These are phyloP conservation scores for Megaceryle maxima DNA, from an alignment of 2,113 vertebrate genomes.

Conservation along the genomic window DNA sequence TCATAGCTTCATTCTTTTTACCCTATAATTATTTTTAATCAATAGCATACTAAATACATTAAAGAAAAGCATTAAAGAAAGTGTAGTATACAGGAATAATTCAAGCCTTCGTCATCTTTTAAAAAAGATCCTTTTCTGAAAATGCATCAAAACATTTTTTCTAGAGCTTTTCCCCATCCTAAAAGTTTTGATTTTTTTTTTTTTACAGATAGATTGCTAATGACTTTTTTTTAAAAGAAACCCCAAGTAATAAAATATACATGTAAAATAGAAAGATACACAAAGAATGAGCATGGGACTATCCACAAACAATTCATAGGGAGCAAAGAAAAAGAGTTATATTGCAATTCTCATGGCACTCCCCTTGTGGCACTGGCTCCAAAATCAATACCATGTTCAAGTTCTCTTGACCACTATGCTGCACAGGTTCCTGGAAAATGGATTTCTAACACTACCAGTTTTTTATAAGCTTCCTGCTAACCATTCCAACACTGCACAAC, in stretches of 20 bases:
- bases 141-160: not conserved
- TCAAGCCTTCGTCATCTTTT: not conserved
- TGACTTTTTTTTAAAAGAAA: not conserved
- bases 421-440: not conserved
- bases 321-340: not conserved
- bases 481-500: not conserved
- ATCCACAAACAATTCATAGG: not conserved
- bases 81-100: not conserved
- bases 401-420: not conserved
- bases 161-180: not conserved
- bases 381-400: not conserved
- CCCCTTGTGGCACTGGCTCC: not conserved
- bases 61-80: not conserved
- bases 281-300: not conserved
- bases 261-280: not conserved
- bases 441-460: not conserved
- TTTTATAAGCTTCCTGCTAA: not conserved
- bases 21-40: constrained; percentile 5
- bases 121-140: not conserved
- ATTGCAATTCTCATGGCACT: not conserved
- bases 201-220: not conserved
- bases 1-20: not conserved
- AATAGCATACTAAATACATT: not conserved
- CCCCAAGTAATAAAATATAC: not conserved
- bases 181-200: not conserved